Conservation (phyloP, 2,888 invertebrate species). For the Pinctada fucata region DNA sequence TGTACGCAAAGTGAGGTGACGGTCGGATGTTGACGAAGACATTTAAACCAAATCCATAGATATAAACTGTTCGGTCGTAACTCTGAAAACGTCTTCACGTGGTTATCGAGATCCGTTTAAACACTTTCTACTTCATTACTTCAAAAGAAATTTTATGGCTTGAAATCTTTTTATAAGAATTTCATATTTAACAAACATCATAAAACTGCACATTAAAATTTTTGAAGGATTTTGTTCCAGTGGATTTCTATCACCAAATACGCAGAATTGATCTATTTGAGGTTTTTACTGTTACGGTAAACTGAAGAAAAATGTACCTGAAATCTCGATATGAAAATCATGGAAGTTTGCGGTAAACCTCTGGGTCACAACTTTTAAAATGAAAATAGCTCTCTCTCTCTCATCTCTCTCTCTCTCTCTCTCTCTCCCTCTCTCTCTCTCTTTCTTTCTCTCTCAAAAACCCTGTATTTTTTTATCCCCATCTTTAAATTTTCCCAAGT, state of each 20-base stretch:
- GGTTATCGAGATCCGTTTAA: not conserved
- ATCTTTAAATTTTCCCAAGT: slow-evolving; percentile 7
- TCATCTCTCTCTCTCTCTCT: slow-evolving; percentile 6
- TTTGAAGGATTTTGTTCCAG: not conserved
- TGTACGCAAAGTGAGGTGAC: too few relatives aligned
- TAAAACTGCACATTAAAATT: not conserved
- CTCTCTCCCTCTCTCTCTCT: slow-evolving; percentile 10
- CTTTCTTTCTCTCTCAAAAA: slow-evolving; percentile 6
- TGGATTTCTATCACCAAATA: not conserved
- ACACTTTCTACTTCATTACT: slow-evolving; percentile 4
- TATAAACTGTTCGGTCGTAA: not conserved
- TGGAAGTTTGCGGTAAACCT: too few relatives aligned
- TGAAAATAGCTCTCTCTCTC: not conserved
- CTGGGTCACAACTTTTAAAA: too few relatives aligned
- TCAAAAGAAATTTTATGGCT: slow-evolving; percentile 3
- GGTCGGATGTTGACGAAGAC: not conserved
- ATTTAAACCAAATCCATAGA: not conserved
- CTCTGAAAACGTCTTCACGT: not conserved
- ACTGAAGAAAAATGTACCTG: too few relatives aligned
- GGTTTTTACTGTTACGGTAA: too few relatives aligned
- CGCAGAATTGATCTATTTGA: too few relatives aligned
- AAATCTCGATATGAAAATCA: too few relatives aligned
- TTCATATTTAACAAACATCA: slow-evolving; percentile 1
- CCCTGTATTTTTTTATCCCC: slow-evolving; percentile 6
- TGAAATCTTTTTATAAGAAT: slow-evolving; percentile 3